Evolutionary conservation across 1,140 invertebrate genomes (phyloP).

Genomic region (Notospermus geniculatus): DNA sequence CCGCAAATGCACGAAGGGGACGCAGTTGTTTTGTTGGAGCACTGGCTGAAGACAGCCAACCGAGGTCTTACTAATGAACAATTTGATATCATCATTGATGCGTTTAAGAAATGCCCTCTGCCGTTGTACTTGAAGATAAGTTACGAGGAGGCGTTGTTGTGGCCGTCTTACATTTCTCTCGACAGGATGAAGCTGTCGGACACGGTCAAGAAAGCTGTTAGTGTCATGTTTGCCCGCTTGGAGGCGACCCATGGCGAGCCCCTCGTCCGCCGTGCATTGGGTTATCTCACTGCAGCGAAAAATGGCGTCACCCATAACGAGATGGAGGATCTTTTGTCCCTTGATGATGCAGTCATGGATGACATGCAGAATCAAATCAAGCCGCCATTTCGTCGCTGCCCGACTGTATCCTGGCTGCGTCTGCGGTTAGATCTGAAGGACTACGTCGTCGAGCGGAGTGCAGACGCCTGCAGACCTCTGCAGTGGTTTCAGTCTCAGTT

Average conservation of each 20-base stretch:
- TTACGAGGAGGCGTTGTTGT: conserved; percentile 42
- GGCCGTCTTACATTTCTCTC: conserved; percentile 38
- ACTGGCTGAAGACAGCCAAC: conserved; percentile 37
- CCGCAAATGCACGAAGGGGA: conserved; percentile 34
- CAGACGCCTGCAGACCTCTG: conserved; percentile 63
- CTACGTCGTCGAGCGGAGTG: conserved; percentile 65
- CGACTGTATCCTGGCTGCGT: conserved; percentile 68
- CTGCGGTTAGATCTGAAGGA: conserved; percentile 65
- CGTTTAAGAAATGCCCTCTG: conserved; percentile 41
- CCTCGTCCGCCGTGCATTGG: conserved; percentile 60
- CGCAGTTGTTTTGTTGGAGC: conserved; percentile 34
- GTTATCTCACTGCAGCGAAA: conserved; percentile 67
- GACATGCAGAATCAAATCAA: conserved; percentile 35
- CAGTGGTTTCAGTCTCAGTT: conserved; percentile 66
- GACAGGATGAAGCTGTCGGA: conserved; percentile 38
- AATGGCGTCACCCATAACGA: conserved; percentile 73
- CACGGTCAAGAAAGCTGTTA: conserved; percentile 38
- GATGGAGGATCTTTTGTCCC: conserved; percentile 71
- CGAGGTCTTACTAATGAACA: conserved; percentile 38
- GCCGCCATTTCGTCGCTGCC: conserved; percentile 53
- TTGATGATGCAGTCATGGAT: conserved; percentile 68
- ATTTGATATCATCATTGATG: conserved; percentile 36
- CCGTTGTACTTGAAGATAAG: conserved; percentile 47
- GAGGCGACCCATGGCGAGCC: conserved; percentile 67
- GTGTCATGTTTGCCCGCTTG: conserved; percentile 64